phyloP scores from a whole-genome alignment of 2,113 vertebrate genomes.

The Cephalopterus ornatus region DNA sequence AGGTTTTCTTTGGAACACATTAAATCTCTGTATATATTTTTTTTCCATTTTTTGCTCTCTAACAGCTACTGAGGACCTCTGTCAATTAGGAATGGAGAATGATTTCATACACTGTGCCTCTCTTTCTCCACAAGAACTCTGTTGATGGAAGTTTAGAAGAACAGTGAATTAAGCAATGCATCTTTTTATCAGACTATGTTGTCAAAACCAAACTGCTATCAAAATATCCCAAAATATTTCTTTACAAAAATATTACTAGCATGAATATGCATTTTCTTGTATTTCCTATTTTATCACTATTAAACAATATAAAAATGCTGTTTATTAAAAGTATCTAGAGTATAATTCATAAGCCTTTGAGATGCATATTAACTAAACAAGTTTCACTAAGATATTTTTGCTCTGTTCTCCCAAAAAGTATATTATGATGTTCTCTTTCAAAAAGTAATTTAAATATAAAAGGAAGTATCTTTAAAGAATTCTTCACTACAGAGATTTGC shows the following conservation, averaged over 20 bases:
- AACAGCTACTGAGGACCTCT: background rate
- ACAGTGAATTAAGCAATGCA: background rate
- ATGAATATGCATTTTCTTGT: background rate
- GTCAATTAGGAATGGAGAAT: background rate
- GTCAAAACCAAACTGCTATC: background rate
- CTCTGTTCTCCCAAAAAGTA: background rate
- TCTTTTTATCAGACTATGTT: background rate
- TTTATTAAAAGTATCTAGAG: background rate
- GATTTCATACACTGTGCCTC: background rate
- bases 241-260: background rate
- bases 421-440: background rate
- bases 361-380: background rate
- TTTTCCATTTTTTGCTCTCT: background rate
- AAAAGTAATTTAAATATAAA: conserved; percentile 15
- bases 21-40: background rate
- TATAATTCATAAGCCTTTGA: background rate
- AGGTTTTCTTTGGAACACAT: background rate
- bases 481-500: background rate
- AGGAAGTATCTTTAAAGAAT: background rate
- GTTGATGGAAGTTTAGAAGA: background rate
- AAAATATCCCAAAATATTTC: background rate
- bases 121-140: background rate
- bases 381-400: background rate
- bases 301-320: background rate
- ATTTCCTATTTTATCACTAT: background rate